Evolutionary conservation across 2,888 invertebrate genomes (phyloP), one percentile per base, ranked within the genome.

Genomic region (Pimpla rufipes): DNA sequence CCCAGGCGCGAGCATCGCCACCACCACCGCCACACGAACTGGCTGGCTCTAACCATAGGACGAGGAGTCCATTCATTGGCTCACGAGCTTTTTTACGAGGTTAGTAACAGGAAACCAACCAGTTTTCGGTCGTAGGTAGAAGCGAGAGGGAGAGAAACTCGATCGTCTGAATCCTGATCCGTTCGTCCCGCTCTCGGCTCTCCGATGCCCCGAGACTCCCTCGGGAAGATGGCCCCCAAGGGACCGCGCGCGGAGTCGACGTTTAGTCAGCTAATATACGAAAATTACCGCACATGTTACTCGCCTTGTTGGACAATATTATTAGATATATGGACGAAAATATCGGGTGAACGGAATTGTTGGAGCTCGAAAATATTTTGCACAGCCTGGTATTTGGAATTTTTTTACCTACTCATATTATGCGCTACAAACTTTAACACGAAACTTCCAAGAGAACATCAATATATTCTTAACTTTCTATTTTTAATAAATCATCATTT

Each of bases 241-340:
- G 89, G 91, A 89, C 77, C 77, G 66, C 29, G 16, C 73, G 62
- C 85, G 85, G 85, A 87, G 87, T 88, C 88, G 89, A 87, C 88
- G 86, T 91, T 91, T 90, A 90, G 88, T 87, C 86, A 78, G 88
- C 89, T 92, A 91, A 92, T 92, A 91, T 70, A 73, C 47, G 50
- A 50, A 75, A 83, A 83, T 83, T 83, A 71, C 52, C 57, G 70
- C 82, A 71, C 79, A 82, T 50, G 76, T 66, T 45, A 66, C 66
- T 13, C 13, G 45, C 37, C 42, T 23, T 66, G 40, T 42, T 66
- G 45, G 6, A 45, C 66, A 66, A 29, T 21, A 70, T 70, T 52
- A 18, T 45, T 66, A 45, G n/a, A 21, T 45, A 37, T 29, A 21
- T 42, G 11, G 7, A 11, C 13, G 42, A 4, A 29, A 42, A 18